phyloP scores from a whole-genome alignment of 2,888 invertebrate species.

The Megaustenia siamemsis region DNA sequence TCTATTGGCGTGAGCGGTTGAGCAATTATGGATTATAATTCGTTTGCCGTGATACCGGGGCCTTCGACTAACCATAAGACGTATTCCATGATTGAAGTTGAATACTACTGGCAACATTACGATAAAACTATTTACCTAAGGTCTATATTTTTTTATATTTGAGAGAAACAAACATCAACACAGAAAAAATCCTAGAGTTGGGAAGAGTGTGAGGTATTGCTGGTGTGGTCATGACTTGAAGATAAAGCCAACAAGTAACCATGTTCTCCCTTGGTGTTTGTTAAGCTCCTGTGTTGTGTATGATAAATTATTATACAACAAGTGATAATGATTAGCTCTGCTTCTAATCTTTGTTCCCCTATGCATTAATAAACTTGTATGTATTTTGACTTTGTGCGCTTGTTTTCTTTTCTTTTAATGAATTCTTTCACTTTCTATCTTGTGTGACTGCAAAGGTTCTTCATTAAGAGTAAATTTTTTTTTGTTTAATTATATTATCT shows the following conservation, averaged over 20 bases:
- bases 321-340: slow-evolving; percentile 33
- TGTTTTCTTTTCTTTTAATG: slow-evolving; percentile 1
- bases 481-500: too few species aligned
- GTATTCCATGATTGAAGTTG: too few species aligned
- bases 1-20: too few species aligned
- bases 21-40: too few species aligned
- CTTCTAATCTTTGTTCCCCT: slow-evolving; percentile 30
- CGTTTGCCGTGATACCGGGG: too few species aligned
- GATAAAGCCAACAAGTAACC: not conserved
- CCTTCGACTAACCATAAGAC: too few species aligned
- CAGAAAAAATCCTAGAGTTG: too few species aligned
- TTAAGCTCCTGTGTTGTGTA: slow-evolving; percentile 34
- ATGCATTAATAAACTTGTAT: slow-evolving; percentile 44
- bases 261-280: slow-evolving; percentile 9
- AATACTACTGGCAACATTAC: too few species aligned
- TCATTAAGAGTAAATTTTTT: not conserved
- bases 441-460: not conserved
- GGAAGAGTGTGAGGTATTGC: not conserved
- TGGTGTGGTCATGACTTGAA: slow-evolving; percentile 13
- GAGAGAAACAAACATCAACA: too few species aligned
- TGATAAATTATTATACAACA: slow-evolving; percentile 29
- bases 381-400: slow-evolving; percentile 28
- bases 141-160: too few species aligned
- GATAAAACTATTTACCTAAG: too few species aligned
- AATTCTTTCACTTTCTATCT: not conserved